Evolutionary conservation across 2,113 vertebrate genomes (phyloP).

Genomic region (Pseudorasbora parva): DNA sequence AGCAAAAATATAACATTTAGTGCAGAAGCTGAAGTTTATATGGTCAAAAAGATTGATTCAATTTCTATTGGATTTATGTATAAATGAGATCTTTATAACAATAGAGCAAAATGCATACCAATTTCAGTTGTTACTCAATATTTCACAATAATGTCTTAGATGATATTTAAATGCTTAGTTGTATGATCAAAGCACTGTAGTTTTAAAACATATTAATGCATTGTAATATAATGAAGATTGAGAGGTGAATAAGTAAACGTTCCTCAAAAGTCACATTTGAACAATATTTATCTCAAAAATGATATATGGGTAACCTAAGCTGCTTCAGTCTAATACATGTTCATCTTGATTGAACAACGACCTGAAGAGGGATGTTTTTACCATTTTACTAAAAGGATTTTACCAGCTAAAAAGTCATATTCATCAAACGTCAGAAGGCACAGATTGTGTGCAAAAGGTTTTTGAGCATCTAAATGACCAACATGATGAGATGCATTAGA

Average conservation of each 20-base stretch:
- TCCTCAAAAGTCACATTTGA: not conserved
- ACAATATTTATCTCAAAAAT: not conserved
- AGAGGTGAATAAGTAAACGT: not conserved
- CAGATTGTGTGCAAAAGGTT: too few relatives aligned
- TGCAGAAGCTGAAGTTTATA: too few relatives aligned
- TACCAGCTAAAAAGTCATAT: too few relatives aligned
- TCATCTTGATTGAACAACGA: not conserved
- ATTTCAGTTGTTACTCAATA: not conserved
- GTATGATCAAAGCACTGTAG: not conserved
- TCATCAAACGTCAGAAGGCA: too few relatives aligned
- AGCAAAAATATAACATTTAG: not conserved
- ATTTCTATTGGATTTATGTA: too few relatives aligned
- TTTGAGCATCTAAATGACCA: too few relatives aligned
- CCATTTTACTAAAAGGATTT: too few relatives aligned
- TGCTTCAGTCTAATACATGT: not conserved
- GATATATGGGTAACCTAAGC: not conserved
- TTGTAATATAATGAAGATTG: not conserved
- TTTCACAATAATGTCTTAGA: not conserved
- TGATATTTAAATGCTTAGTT: not conserved
- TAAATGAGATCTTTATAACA: not conserved
- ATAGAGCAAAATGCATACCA: not conserved
- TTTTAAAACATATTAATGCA: not conserved
- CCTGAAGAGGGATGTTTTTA: too few relatives aligned
- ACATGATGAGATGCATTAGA: too few relatives aligned
- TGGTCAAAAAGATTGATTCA: not conserved